phyloP scores from a whole-genome alignment of 2,888 invertebrate genomes.

The Invenusta paracnida region DNA sequence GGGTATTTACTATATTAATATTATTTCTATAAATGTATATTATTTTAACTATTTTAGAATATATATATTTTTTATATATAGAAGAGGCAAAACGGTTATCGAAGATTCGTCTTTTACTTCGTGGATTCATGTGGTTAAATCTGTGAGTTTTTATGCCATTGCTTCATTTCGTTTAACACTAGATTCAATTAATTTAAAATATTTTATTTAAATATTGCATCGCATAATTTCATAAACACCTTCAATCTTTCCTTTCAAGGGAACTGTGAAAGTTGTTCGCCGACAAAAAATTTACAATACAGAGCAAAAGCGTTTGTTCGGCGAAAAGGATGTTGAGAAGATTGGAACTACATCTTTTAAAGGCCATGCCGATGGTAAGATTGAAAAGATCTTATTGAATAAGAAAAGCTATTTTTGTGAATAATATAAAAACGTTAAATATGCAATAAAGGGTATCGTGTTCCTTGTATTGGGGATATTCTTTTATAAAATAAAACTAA shows the following conservation, averaged over 20 bases:
- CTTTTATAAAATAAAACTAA: too few species aligned
- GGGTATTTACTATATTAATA: slow-evolving; percentile 53
- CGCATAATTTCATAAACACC: neutral
- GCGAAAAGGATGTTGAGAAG: slow-evolving; percentile 50
- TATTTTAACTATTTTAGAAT: neutral
- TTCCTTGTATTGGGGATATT: too few species aligned
- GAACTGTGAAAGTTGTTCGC: slow-evolving; percentile 55
- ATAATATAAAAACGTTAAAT: too few species aligned
- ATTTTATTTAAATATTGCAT: neutral
- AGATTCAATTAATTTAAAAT: neutral
- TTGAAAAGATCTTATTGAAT: too few species aligned
- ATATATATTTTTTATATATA: slow-evolving; percentile 4
- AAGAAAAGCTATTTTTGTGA: too few species aligned
- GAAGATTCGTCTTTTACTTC: slow-evolving; percentile 55
- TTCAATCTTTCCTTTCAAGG: slow-evolving; percentile 48
- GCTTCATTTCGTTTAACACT: neutral
- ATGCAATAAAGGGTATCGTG: too few species aligned
- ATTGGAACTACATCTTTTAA: slow-evolving; percentile 53
- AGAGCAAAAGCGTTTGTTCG: slow-evolving; percentile 51
- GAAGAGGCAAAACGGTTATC: slow-evolving; percentile 49
- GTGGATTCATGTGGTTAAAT: slow-evolving; percentile 56
- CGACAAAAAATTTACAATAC: slow-evolving; percentile 49
- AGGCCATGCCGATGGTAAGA: slow-evolving; percentile 55
- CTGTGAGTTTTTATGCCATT: slow-evolving; percentile 50
- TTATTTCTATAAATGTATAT: neutral